Conservation (phyloP, 2,797 vertebrate genomes). For the Chiloscyllium punctatum region DNA sequence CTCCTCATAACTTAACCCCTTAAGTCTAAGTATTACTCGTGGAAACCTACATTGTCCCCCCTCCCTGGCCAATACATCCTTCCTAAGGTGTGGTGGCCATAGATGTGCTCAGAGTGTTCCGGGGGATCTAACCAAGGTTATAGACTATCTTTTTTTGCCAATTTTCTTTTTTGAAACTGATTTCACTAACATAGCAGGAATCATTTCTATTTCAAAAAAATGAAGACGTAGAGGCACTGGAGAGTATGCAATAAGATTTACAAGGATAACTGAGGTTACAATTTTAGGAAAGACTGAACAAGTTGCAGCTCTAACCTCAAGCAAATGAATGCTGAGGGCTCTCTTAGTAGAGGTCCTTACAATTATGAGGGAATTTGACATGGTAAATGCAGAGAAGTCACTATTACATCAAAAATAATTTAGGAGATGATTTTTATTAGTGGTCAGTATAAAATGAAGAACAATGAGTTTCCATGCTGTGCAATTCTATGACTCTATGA, state of each 20-base stretch:
- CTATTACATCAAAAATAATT: neutral
- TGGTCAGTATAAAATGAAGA: neutral
- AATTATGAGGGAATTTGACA: neutral
- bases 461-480: neutral
- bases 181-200: neutral
- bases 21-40: too few species aligned
- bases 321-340: neutral
- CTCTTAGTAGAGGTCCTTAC: neutral
- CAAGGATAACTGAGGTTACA: constrained; percentile 8
- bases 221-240: neutral
- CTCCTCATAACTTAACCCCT: too few species aligned
- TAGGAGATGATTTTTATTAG: neutral
- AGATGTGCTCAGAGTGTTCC: too few species aligned
- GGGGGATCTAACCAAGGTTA: too few species aligned
- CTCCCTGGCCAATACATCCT: too few species aligned
- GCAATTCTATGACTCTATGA: too few species aligned
- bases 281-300: neutral
- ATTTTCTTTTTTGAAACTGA: neutral
- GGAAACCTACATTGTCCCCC: too few species aligned
- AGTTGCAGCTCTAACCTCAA: neutral
- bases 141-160: too few species aligned
- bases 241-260: neutral
- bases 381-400: neutral
- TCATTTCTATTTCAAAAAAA: neutral
- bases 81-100: too few species aligned